Evolutionary conservation across 2,113 vertebrate genomes (phyloP).

Genomic region (Falco punctatus): DNA sequence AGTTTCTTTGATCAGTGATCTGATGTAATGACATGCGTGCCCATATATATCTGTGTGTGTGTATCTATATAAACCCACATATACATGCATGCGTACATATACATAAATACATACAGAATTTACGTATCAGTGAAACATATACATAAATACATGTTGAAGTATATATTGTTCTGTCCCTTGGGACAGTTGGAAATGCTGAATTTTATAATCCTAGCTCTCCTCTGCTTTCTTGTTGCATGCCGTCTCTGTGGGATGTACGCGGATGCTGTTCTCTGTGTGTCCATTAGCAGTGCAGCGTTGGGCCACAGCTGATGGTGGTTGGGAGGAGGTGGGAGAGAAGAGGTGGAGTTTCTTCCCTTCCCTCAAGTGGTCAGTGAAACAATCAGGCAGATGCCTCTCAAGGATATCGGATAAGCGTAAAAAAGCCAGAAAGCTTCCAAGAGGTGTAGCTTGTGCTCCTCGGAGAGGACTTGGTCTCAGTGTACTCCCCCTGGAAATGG

Average conservation of each 20-base stretch:
- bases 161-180: background rate
- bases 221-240: background rate
- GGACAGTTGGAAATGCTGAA: background rate
- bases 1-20: background rate
- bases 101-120: accelerated
- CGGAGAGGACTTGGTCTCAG: background rate
- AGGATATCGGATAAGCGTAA: constrained; percentile 30
- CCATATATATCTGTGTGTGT: background rate
- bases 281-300: constrained; percentile 11
- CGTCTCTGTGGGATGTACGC: background rate
- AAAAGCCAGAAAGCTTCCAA: background rate
- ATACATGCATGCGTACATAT: no score
- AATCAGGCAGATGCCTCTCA: constrained; percentile 57
- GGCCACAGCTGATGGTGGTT: constrained; percentile 30
- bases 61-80: no score
- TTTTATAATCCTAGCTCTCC: background rate
- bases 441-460: background rate
- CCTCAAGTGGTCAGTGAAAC: constrained; percentile 60
- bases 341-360: constrained; percentile 73
- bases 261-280: constrained; percentile 32
- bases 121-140: accelerated
- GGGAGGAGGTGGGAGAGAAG: constrained; percentile 71
- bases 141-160: accelerated
- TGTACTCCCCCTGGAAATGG: constrained; percentile 7
- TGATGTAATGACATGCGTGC: background rate